Percentiles rank a stretch among this genome's conserved stretches.
phyloP scores from a whole-genome alignment of 2,797 vertebrate genomes.

The Glyptemys insculpta region DNA sequence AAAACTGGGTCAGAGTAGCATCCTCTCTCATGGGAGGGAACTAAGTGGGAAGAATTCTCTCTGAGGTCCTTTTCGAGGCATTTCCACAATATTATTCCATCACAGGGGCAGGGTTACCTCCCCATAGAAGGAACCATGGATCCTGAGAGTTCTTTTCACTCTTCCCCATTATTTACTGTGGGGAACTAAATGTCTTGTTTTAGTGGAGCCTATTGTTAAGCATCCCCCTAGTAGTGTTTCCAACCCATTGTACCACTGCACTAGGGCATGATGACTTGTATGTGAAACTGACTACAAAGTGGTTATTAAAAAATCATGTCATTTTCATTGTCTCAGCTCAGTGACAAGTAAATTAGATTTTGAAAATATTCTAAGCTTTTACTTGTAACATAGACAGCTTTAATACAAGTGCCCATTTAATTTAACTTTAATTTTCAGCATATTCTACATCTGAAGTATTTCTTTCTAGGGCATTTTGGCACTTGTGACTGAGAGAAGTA shows the following conservation, averaged over 20 bases:
- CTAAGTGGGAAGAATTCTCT: neutral
- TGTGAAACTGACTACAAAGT: constrained; percentile 12
- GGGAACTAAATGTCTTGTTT: neutral
- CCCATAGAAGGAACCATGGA: neutral
- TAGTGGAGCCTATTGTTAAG: neutral
- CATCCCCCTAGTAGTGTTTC: neutral
- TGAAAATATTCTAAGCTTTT: neutral
- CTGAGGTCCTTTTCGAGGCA: neutral
- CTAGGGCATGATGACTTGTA: constrained; percentile 46
- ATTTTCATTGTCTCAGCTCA: neutral
- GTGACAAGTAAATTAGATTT: neutral
- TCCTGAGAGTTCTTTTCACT: neutral
- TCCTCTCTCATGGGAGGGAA: neutral
- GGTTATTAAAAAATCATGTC: neutral
- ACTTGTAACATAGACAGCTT: neutral
- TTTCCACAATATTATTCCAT: neutral
- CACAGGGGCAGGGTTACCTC: neutral
- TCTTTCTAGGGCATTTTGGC: neutral
- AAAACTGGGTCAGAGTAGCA: neutral
- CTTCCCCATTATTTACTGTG: neutral
- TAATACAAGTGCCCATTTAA: neutral
- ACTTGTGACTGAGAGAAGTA: neutral
- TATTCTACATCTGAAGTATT: constrained; percentile 12
- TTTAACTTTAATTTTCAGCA: neutral
- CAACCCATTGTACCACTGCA: neutral